phyloP scores from a whole-genome alignment of 2,113 vertebrate species.

The Chlorodrepanis virens region DNA sequence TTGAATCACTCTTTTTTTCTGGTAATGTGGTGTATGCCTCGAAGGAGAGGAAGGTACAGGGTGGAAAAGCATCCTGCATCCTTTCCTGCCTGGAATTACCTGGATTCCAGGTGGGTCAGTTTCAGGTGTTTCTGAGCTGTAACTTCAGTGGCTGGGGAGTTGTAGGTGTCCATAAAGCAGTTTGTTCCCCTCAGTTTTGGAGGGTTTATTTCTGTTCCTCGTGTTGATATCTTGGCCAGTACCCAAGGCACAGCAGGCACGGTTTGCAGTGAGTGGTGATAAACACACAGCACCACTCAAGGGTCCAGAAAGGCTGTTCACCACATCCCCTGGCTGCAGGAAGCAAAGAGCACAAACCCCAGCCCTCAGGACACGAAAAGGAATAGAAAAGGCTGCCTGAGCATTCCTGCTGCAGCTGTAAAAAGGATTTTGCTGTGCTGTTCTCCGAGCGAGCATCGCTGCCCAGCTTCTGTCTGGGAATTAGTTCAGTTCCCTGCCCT shows the following conservation, averaged over 20 bases:
- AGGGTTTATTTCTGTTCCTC: neutral
- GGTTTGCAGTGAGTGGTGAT: neutral
- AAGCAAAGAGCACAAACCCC: neutral
- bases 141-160: neutral
- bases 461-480: neutral
- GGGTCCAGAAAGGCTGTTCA: neutral
- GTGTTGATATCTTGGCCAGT: neutral
- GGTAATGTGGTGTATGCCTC: neutral
- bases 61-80: neutral
- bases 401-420: neutral
- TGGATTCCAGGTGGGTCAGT: neutral
- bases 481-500: neutral
- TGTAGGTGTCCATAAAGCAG: neutral
- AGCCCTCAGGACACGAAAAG: neutral
- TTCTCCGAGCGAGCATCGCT: neutral
- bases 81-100: neutral
- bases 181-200: neutral
- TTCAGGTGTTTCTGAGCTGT: neutral
- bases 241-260: neutral
- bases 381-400: conserved; percentile 6
- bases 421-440: neutral
- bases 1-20: conserved; percentile 24
- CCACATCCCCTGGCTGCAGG: neutral
- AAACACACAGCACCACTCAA: neutral
- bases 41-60: neutral